These are phyloP conservation scores for Sarotherodon lohbergeri DNA, from an alignment of 2,113 vertebrate genomes.

Conservation along the genomic window DNA sequence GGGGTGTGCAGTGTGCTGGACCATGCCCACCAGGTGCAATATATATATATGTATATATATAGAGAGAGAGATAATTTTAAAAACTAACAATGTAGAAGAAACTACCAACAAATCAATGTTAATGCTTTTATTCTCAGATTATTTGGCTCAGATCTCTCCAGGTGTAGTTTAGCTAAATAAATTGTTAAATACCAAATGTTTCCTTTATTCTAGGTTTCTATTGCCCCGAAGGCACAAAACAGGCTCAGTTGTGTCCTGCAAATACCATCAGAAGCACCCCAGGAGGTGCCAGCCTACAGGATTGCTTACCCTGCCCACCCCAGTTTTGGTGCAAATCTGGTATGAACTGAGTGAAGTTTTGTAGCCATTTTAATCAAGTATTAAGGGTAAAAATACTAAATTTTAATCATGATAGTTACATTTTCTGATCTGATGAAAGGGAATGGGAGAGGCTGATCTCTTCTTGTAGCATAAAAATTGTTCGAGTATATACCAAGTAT, in stretches of 20 bases:
- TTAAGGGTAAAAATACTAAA: background rate
- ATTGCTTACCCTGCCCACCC: conserved; percentile 82
- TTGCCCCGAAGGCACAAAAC: conserved; percentile 78
- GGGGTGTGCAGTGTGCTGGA: conserved; percentile 76
- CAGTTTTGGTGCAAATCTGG: conserved; percentile 83
- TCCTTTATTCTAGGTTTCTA: conserved; percentile 77
- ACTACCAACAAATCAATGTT: background rate
- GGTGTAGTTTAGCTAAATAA: background rate
- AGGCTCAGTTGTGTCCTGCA: conserved; percentile 73
- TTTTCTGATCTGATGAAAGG: background rate
- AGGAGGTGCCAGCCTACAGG: conserved; percentile 71
- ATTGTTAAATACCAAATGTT: background rate
- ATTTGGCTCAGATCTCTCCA: background rate
- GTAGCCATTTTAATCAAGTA: background rate
- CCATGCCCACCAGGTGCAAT: conserved; percentile 82
- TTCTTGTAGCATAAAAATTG: background rate
- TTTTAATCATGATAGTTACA: background rate
- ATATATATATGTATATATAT: background rate
- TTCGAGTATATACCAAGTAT: background rate
- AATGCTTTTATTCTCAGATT: background rate
- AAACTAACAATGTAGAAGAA: background rate
- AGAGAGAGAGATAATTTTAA: background rate
- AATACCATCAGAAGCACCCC: conserved; percentile 72
- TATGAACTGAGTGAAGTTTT: conserved; percentile 38
- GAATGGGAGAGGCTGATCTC: background rate